Conservation (phyloP, 2,113 vertebrate genomes). For the Eulemur rufifrons region DNA sequence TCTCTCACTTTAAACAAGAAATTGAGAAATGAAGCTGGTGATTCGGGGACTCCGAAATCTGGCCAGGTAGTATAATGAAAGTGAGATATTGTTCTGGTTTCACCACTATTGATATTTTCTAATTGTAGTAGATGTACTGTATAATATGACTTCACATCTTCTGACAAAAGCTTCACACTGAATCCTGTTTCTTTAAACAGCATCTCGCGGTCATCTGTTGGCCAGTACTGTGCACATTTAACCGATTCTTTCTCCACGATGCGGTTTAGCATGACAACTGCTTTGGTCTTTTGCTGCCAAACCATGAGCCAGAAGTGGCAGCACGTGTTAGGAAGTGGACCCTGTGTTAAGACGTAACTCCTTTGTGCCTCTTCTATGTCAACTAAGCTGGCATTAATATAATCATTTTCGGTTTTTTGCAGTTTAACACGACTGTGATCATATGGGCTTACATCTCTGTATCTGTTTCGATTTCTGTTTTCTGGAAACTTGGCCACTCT, state of each 20-base stretch:
- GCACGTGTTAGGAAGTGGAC: too few species aligned
- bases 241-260: too few species aligned
- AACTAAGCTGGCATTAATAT: too few species aligned
- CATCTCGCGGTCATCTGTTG: slow-evolving; percentile 92
- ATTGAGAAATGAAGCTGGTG: slow-evolving; percentile 97
- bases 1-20: slow-evolving; percentile 97
- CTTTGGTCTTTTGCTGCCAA: too few species aligned
- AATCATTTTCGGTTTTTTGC: too few species aligned
- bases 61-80: slow-evolving; percentile 99
- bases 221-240: slow-evolving; percentile 99
- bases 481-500: slow-evolving; percentile 95
- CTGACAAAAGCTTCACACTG: slow-evolving; percentile 92
- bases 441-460: slow-evolving; percentile 99
- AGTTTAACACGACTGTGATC: too few species aligned
- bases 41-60: slow-evolving; percentile 99
- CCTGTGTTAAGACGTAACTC: too few species aligned
- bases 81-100: slow-evolving; percentile 94
- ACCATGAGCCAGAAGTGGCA: too few species aligned
- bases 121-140: slow-evolving; percentile 93
- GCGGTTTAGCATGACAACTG: too few species aligned
- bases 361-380: too few species aligned
- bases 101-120: slow-evolving; percentile 90
- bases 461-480: slow-evolving; percentile 97
- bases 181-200: slow-evolving; percentile 95
- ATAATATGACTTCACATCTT: slow-evolving; percentile 95